These are phyloP conservation scores for Gorsachius magnificus DNA, from an alignment of 2,797 vertebrate genomes.

Conservation along the genomic window DNA sequence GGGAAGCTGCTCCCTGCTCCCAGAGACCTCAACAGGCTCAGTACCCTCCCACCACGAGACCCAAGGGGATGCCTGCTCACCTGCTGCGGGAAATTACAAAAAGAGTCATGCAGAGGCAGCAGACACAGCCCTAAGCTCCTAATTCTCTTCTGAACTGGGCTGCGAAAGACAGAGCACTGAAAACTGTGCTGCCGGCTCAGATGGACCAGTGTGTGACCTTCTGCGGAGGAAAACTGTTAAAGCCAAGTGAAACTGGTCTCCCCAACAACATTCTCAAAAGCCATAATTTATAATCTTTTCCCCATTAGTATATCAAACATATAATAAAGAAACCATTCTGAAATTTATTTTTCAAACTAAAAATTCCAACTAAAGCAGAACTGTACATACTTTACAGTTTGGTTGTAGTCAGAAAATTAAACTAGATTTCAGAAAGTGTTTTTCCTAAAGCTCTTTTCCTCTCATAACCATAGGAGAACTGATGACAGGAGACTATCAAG, in stretches of 20 bases:
- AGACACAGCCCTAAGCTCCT: neutral
- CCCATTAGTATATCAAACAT: neutral
- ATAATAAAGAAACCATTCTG: neutral
- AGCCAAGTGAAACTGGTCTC: neutral
- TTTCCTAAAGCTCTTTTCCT: neutral
- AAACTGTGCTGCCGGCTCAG: neutral
- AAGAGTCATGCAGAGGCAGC: neutral
- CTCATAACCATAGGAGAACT: neutral
- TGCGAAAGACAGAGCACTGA: neutral
- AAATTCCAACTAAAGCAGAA: neutral
- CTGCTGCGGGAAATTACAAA: neutral
- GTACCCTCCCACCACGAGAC: neutral
- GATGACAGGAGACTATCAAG: neutral
- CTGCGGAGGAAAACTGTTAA: neutral
- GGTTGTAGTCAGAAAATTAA: neutral
- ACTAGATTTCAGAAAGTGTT: neutral
- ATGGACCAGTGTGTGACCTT: accelerated
- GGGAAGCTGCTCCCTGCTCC: neutral
- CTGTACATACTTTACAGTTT: slow-evolving; percentile 1
- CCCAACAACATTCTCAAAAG: neutral
- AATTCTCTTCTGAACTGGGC: neutral
- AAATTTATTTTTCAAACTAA: neutral
- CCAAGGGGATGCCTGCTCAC: neutral
- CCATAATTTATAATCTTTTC: neutral
- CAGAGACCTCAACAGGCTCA: neutral